phyloP scores from a whole-genome alignment of 1,140 invertebrate genomes.

The Psilanteris sp. region DNA sequence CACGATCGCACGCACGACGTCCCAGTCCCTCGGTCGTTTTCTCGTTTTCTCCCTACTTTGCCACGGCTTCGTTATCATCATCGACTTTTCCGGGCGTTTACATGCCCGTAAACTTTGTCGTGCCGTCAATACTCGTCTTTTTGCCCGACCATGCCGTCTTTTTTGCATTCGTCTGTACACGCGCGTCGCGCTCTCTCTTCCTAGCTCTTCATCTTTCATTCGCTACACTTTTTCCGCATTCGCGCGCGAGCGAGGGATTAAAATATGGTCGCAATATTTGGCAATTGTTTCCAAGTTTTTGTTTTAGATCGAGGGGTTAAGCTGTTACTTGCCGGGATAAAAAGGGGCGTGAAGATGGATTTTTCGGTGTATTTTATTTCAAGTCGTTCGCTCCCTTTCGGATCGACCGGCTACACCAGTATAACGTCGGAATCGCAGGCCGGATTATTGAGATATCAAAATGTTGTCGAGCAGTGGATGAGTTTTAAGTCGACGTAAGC shows the following conservation, averaged over 20 bases:
- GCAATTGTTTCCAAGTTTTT: constrained; percentile 53
- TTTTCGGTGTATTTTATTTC: constrained; percentile 10
- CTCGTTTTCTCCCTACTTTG: constrained; percentile 1
- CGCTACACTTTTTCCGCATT: background rate
- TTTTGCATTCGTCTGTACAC: too few relatives aligned
- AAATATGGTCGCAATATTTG: constrained; percentile 46
- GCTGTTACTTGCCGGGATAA: constrained; percentile 1
- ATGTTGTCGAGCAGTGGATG: constrained; percentile 6
- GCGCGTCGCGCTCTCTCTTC: too few relatives aligned
- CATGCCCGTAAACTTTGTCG: constrained; percentile 30
- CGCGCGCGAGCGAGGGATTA: constrained; percentile 15
- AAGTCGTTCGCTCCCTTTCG: background rate
- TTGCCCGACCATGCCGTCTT: constrained; percentile 4
- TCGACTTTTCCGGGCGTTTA: constrained; percentile 48
- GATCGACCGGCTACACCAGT: background rate
- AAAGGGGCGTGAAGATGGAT: constrained; percentile 17
- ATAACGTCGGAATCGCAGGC: background rate
- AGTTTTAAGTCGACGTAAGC: constrained; percentile 5
- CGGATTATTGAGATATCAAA: constrained; percentile 18
- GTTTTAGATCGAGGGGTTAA: constrained; percentile 20
- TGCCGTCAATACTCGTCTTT: constrained; percentile 33
- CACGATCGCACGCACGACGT: constrained; percentile 60
- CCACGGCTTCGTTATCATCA: constrained; percentile 44
- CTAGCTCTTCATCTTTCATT: constrained; percentile 44
- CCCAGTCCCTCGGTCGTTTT: constrained; percentile 13